These are phyloP conservation scores for Neotoma lepida DNA, from an alignment of 2,113 vertebrate species.

Conservation along the genomic window DNA sequence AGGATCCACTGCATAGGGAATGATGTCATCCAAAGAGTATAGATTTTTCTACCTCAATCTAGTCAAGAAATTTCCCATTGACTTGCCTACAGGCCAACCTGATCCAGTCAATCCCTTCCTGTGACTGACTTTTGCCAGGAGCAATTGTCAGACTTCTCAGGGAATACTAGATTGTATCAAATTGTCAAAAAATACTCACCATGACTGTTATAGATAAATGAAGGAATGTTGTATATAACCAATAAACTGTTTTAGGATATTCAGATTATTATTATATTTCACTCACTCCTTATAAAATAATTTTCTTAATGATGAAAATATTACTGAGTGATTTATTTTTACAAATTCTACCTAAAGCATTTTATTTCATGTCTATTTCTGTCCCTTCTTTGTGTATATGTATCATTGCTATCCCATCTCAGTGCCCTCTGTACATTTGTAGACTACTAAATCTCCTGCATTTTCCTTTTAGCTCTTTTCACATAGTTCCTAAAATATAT, in stretches of 20 bases:
- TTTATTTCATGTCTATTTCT: not conserved
- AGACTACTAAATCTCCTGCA: slow-evolving; percentile 8
- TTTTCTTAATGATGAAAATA: not conserved
- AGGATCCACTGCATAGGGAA: not conserved
- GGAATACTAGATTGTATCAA: not conserved
- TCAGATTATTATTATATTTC: not conserved
- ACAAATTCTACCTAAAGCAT: not conserved
- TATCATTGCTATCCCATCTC: not conserved
- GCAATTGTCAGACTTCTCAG: not conserved
- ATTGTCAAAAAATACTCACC: not conserved
- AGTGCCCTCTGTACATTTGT: not conserved
- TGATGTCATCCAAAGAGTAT: accelerated
- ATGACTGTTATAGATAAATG: not conserved
- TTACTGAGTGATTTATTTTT: slow-evolving; percentile 28
- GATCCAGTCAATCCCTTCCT: accelerated
- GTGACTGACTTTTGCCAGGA: too few species aligned
- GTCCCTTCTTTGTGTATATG: not conserved
- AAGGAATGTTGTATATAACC: not conserved
- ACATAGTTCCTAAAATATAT: slow-evolving; percentile 26
- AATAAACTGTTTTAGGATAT: not conserved
- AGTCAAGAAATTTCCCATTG: not conserved
- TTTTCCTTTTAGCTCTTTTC: slow-evolving; percentile 38
- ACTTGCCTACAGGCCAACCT: not conserved
- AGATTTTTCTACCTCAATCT: not conserved
- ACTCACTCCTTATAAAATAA: not conserved